A percentile compares a stretch with the other conserved stretches of the same genome.
Evolutionary conservation across 2,888 invertebrate genomes (phyloP).

Genomic region (Eurois occulta): DNA sequence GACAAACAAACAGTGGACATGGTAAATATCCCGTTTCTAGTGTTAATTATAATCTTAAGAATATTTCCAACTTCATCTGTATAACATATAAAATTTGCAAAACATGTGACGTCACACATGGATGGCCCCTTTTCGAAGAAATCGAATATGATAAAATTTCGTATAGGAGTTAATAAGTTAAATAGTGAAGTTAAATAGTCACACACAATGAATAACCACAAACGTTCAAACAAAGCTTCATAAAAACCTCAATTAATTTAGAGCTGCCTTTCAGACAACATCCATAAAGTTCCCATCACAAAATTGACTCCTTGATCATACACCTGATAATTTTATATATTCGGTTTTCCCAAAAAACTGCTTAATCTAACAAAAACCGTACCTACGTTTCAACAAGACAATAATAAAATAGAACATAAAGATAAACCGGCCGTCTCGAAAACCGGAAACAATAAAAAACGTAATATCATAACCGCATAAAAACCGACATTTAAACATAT

Average conservation of each 20-base stretch:
- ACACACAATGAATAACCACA: constrained; percentile 37
- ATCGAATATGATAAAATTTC: neutral
- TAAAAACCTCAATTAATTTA: constrained; percentile 51
- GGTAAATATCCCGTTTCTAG: too few species aligned
- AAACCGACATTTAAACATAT: constrained; percentile 67
- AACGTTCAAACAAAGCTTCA: constrained; percentile 35
- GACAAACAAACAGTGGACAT: too few species aligned
- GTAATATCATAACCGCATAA: constrained; percentile 67
- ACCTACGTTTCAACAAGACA: constrained; percentile 58
- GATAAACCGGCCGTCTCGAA: constrained; percentile 64
- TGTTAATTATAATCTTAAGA: too few species aligned
- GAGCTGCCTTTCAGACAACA: constrained; percentile 26
- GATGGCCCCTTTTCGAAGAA: too few species aligned
- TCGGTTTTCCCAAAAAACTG: constrained; percentile 62
- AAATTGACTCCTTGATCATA: constrained; percentile 44
- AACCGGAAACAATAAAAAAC: constrained; percentile 71
- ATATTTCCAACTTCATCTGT: too few species aligned
- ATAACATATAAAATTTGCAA: too few species aligned
- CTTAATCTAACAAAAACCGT: constrained; percentile 49
- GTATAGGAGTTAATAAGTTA: neutral
- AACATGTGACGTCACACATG: too few species aligned
- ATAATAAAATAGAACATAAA: constrained; percentile 71
- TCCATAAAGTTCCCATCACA: constrained; percentile 51
- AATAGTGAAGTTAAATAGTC: too few species aligned
- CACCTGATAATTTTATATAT: constrained; percentile 46